Conservation (phyloP, 2,888 invertebrate genomes). For the Notocelia uddmanniana region DNA sequence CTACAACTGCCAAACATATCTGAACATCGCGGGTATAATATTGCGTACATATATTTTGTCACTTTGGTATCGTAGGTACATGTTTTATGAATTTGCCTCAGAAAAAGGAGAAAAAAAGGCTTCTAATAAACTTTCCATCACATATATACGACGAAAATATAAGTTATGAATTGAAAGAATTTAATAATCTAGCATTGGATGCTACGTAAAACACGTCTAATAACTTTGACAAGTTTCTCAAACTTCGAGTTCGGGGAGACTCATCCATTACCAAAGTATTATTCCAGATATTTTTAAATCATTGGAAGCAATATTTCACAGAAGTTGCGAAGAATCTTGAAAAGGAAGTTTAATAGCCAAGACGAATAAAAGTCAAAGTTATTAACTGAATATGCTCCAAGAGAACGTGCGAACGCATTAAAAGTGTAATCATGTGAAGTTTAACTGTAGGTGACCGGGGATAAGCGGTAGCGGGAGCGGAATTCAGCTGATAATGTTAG, state of each 20-base stretch:
- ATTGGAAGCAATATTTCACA: constrained; percentile 34
- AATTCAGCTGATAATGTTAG: neutral
- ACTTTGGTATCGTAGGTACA: no score
- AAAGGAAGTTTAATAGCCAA: constrained; percentile 37
- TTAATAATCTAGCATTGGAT: neutral
- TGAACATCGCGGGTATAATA: no score
- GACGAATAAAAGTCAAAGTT: constrained; percentile 55
- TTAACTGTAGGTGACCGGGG: constrained; percentile 46
- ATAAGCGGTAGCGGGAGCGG: constrained; percentile 26
- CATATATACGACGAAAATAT: neutral
- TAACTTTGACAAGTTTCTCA: constrained; percentile 12
- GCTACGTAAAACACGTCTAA: constrained; percentile 14
- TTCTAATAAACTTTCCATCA: neutral
- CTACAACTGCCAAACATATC: no score
- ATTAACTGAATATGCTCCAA: constrained; percentile 56
- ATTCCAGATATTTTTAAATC: constrained; percentile 29
- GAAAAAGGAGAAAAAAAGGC: no score
- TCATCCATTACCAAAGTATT: constrained; percentile 22
- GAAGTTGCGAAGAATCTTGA: constrained; percentile 36
- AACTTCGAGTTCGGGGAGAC: constrained; percentile 6
- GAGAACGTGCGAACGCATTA: constrained; percentile 55
- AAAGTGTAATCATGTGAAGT: constrained; percentile 56
- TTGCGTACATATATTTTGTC: no score
- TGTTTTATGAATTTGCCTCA: no score
- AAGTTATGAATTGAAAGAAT: constrained; percentile 1